Conservation (phyloP, 2,797 vertebrate species). For the Pempheris klunzingeri region DNA sequence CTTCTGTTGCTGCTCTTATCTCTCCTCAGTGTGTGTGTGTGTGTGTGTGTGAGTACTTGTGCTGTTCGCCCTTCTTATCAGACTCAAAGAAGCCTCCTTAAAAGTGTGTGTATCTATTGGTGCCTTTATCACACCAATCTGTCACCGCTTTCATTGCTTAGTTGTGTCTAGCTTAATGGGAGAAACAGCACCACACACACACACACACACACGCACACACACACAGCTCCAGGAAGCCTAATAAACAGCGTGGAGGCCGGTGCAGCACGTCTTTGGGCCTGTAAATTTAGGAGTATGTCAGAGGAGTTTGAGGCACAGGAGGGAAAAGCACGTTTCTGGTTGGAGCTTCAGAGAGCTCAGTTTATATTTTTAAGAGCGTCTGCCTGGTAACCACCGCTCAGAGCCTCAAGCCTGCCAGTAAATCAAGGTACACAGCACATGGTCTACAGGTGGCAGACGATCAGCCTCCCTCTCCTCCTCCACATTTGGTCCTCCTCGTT, state of each 20-base stretch:
- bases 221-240: constrained; percentile 37
- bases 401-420: constrained; percentile 65
- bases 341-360: constrained; percentile 71
- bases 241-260: constrained; percentile 60
- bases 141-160: constrained; percentile 75
- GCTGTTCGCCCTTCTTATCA: constrained; percentile 72
- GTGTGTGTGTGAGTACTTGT: constrained; percentile 27
- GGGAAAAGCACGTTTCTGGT: constrained; percentile 59
- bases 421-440: constrained; percentile 77
- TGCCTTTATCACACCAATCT: constrained; percentile 79
- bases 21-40: constrained; percentile 32
- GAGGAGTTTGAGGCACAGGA: constrained; percentile 41
- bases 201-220: constrained; percentile 32
- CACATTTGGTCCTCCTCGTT: constrained; percentile 37
- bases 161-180: constrained; percentile 63
- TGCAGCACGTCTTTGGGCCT: constrained; percentile 63
- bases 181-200: constrained; percentile 29
- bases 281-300: constrained; percentile 70
- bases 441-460: constrained; percentile 72
- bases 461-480: constrained; percentile 35
- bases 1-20: constrained; percentile 79
- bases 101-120: constrained; percentile 71
- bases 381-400: constrained; percentile 61
- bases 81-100: constrained; percentile 58
- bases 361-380: constrained; percentile 69